A percentile compares a stretch with the other conserved stretches of the same genome.
Conservation (phyloP, 2,888 invertebrate species). For the Perdita meconis region DNA sequence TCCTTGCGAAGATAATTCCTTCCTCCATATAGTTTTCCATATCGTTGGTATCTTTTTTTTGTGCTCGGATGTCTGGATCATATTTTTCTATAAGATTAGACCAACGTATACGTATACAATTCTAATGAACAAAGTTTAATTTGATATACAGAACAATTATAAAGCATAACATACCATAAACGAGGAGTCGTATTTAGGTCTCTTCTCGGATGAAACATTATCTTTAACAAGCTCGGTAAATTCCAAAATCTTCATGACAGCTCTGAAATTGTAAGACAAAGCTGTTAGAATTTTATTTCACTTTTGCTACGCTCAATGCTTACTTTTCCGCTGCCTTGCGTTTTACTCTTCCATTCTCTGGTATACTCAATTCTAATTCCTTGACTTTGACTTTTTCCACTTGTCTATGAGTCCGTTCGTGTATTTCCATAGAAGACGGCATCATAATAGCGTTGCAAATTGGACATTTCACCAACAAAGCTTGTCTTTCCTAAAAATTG, state of each 20-base stretch:
- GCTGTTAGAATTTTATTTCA: not conserved
- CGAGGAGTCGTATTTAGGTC: slow-evolving; percentile 42
- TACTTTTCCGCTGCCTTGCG: slow-evolving; percentile 85
- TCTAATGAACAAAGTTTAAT: not conserved
- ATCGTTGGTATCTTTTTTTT: slow-evolving; percentile 70
- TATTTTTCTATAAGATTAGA: slow-evolving; percentile 63
- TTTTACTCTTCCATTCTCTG: slow-evolving; percentile 62
- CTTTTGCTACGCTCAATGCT: slow-evolving; percentile 45
- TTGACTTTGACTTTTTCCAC: slow-evolving; percentile 66
- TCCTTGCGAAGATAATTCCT: slow-evolving; percentile 67
- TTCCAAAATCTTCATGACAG: slow-evolving; percentile 79
- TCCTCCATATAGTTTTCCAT: slow-evolving; percentile 75
- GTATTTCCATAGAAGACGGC: slow-evolving; percentile 87
- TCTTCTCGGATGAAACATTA: slow-evolving; percentile 60
- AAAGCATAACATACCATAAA: slow-evolving; percentile 56
- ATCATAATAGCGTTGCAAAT: slow-evolving; percentile 86
- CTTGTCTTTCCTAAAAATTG: slow-evolving; percentile 75
- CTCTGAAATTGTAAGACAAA: slow-evolving; percentile 72
- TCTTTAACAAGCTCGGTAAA: slow-evolving; percentile 74
- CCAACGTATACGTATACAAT: slow-evolving; percentile 9
- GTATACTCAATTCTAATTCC: slow-evolving; percentile 27
- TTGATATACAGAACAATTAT: not conserved
- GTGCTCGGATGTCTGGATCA: slow-evolving; percentile 54
- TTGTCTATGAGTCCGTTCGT: slow-evolving; percentile 85
- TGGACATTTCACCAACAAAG: slow-evolving; percentile 85